A percentile compares a stretch with the other conserved stretches of the same genome.
phyloP scores from a whole-genome alignment of 2,113 vertebrate genomes.

The Lepus timidus region DNA sequence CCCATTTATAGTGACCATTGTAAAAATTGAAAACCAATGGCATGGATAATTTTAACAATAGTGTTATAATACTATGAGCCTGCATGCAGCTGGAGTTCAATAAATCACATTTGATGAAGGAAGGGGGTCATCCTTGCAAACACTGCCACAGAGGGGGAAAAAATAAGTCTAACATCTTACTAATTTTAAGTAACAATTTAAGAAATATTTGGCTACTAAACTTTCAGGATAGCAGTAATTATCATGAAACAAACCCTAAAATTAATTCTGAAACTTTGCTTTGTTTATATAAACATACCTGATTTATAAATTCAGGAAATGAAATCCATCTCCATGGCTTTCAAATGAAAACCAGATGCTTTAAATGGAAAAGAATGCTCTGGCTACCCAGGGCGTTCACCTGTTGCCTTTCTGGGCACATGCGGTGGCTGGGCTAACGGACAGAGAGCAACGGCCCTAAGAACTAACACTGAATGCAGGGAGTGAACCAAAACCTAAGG shows the following conservation, averaged over 20 bases:
- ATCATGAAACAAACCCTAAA: conserved; percentile 8
- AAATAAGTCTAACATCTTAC: conserved; percentile 9
- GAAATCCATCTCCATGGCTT: not conserved
- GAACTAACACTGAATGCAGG: conserved; percentile 80
- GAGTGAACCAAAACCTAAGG: conserved; percentile 82
- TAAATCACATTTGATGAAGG: not conserved
- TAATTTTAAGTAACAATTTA: conserved; percentile 2
- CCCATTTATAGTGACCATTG: not conserved
- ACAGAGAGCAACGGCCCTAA: conserved; percentile 80
- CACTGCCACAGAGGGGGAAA: too few relatives aligned
- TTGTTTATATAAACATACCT: conserved; percentile 36
- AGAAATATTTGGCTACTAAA: conserved; percentile 12
- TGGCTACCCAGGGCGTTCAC: conserved; percentile 62
- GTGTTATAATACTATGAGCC: not conserved
- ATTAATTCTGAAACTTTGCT: conserved; percentile 48
- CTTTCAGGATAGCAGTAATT: not conserved
- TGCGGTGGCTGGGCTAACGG: conserved; percentile 84
- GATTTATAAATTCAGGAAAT: conserved; percentile 21
- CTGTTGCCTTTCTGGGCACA: conserved; percentile 84
- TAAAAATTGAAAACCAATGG: conserved; percentile 29
- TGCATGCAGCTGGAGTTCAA: not conserved
- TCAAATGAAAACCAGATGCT: conserved; percentile 24
- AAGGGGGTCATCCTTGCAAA: not conserved
- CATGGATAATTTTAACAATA: not conserved
- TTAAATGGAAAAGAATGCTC: conserved; percentile 69